Percentiles rank a stretch among this genome's conserved stretches.
These are phyloP conservation scores for Ectemnius continuus DNA, from an alignment of 2,888 invertebrate genomes.

Conservation along the genomic window DNA sequence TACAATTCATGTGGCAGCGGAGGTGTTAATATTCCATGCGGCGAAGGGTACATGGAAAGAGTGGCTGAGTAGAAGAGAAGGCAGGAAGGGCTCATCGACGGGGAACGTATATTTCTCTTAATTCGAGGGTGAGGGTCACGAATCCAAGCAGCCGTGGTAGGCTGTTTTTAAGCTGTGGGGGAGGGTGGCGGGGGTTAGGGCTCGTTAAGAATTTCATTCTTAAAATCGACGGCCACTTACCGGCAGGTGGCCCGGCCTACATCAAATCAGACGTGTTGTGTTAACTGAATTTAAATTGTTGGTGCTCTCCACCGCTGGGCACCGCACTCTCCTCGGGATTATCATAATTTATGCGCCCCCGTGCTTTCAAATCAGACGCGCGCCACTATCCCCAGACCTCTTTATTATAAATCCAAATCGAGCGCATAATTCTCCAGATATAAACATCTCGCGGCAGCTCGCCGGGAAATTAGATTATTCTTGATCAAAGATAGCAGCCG, in stretches of 20 bases:
- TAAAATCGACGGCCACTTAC: constrained; percentile 69
- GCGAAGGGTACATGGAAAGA: constrained; percentile 14
- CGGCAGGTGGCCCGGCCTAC: constrained; percentile 71
- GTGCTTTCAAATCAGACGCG: constrained; percentile 57
- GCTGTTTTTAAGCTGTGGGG: constrained; percentile 34
- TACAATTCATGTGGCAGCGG: too few relatives aligned
- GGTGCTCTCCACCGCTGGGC: constrained; percentile 52
- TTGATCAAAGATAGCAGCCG: constrained; percentile 49
- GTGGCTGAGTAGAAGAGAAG: constrained; percentile 32
- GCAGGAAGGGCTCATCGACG: constrained; percentile 28
- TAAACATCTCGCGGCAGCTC: constrained; percentile 61
- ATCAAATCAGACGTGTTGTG: constrained; percentile 74
- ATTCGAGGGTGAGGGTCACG: constrained; percentile 56
- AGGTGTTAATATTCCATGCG: constrained; percentile 10
- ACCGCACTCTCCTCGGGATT: constrained; percentile 60
- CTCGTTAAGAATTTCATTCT: constrained; percentile 66
- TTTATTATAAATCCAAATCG: constrained; percentile 75
- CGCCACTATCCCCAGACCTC: constrained; percentile 59
- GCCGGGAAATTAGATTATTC: constrained; percentile 56
- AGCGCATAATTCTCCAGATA: constrained; percentile 68
- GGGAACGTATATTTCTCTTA: constrained; percentile 56
- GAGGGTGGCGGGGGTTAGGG: constrained; percentile 17
- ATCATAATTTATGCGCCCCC: constrained; percentile 76
- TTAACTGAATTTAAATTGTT: constrained; percentile 76
- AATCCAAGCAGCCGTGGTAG: constrained; percentile 12